These are phyloP conservation scores for Sebastes iracundus DNA, from an alignment of 2,797 vertebrate species.

Conservation along the genomic window DNA sequence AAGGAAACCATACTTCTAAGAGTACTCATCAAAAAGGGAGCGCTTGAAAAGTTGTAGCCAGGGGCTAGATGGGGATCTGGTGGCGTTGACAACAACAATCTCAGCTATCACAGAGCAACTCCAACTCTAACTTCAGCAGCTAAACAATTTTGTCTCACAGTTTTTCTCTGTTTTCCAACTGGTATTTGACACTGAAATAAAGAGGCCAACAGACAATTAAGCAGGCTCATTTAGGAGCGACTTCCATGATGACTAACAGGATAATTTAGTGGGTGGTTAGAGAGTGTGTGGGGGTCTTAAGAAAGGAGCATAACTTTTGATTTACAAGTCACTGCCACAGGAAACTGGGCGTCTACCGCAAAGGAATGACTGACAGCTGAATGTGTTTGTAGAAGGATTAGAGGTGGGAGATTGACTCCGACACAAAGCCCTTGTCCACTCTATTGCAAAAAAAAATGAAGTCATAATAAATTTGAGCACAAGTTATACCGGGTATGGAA, in stretches of 20 bases:
- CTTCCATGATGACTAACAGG: neutral
- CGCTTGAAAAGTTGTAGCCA: neutral
- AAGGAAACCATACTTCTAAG: neutral
- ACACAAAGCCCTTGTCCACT: neutral
- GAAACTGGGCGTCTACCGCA: constrained; percentile 51
- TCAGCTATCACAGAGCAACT: neutral
- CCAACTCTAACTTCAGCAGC: neutral
- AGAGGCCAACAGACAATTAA: neutral
- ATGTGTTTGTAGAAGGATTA: constrained; percentile 43
- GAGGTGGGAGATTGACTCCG: neutral
- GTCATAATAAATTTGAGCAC: neutral
- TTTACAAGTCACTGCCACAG: constrained; percentile 50
- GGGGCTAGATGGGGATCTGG: neutral
- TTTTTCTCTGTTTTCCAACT: neutral
- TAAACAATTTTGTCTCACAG: neutral
- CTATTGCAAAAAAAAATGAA: neutral
- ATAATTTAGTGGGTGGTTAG: neutral
- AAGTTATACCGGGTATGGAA: neutral
- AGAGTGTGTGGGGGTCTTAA: neutral
- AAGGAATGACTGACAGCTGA: constrained; percentile 52
- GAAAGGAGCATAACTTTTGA: constrained; percentile 16
- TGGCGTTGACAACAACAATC: neutral
- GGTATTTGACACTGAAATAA: neutral
- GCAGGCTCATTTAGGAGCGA: neutral
- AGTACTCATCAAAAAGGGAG: neutral